Evolutionary conservation across 2,888 invertebrate genomes (phyloP).

Genomic region (Heliothis peltigera): DNA sequence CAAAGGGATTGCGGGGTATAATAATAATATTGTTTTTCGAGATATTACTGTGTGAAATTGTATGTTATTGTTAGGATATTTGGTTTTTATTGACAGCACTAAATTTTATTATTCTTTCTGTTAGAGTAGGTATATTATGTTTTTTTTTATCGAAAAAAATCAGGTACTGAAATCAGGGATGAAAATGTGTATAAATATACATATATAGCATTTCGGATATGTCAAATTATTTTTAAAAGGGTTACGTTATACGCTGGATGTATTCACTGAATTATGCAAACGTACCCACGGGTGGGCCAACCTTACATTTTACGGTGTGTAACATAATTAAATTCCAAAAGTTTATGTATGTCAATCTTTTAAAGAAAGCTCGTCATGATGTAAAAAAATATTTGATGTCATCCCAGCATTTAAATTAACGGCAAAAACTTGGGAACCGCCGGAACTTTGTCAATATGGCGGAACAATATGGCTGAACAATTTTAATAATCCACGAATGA

Average conservation of each 20-base stretch:
- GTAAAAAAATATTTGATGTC: conserved; percentile 73
- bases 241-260: conserved; percentile 37
- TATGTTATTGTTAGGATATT: too few species aligned
- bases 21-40: too few species aligned
- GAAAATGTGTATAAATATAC: conserved; percentile 21
- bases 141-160: too few species aligned
- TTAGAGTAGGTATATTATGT: too few species aligned
- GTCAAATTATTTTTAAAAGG: conserved; percentile 53
- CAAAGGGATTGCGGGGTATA: neutral
- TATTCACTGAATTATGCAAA: conserved; percentile 59
- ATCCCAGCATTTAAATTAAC: conserved; percentile 78
- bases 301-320: conserved; percentile 49
- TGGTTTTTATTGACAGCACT: too few species aligned
- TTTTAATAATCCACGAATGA: conserved; percentile 82
- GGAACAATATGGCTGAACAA: conserved; percentile 80
- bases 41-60: too few species aligned
- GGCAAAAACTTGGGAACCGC: conserved; percentile 70
- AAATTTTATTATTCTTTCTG: too few species aligned
- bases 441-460: conserved; percentile 83
- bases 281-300: conserved; percentile 20
- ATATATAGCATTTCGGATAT: conserved; percentile 27
- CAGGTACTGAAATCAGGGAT: conserved; percentile 19
- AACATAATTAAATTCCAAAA: conserved; percentile 66
- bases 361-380: conserved; percentile 57
- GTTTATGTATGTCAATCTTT: conserved; percentile 47